A percentile compares a stretch with the other conserved stretches of the same genome.
These are phyloP conservation scores for Ginglymostoma cirratum DNA, from an alignment of 2,113 vertebrate genomes.

Conservation along the genomic window DNA sequence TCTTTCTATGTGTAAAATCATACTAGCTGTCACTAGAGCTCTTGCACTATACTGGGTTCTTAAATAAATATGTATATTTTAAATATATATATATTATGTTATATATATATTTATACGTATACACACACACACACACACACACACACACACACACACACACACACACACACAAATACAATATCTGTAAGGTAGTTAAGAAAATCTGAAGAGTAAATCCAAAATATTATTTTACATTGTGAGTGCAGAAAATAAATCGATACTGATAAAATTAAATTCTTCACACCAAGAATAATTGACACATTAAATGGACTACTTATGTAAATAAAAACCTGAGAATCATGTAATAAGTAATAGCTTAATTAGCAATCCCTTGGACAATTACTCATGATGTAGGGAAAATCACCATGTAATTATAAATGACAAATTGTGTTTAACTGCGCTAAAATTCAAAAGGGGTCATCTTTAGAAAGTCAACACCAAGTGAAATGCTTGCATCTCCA, in stretches of 20 bases:
- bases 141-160: too few relatives aligned
- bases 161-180: background rate
- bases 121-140: too few relatives aligned
- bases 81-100: too few relatives aligned
- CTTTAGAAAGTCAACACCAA: too few relatives aligned
- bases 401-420: background rate
- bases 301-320: background rate
- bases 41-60: too few relatives aligned
- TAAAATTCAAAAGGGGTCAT: too few relatives aligned
- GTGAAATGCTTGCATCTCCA: too few relatives aligned
- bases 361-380: background rate
- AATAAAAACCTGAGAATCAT: background rate
- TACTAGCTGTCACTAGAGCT: too few relatives aligned
- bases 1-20: background rate
- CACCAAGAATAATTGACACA: background rate
- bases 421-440: background rate
- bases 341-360: background rate
- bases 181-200: background rate
- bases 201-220: background rate
- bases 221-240: background rate
- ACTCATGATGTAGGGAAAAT: background rate
- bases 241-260: background rate
- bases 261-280: background rate
- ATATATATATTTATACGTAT: too few relatives aligned
- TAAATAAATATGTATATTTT: too few relatives aligned